Conservation (phyloP, 2,113 vertebrate genomes). For the Lophochroa leadbeateri region DNA sequence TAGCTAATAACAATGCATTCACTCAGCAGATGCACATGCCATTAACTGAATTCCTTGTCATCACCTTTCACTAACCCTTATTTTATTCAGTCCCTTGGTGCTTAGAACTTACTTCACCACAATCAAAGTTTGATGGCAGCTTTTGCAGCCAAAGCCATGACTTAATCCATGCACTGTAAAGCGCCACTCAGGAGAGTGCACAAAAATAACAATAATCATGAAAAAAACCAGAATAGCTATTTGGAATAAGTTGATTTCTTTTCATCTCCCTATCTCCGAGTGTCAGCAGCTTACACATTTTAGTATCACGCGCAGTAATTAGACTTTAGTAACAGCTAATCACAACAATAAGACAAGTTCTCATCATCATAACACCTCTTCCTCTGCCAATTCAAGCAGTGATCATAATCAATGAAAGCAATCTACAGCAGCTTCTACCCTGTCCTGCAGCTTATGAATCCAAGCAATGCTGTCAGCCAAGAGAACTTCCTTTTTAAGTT, state of each 20-base stretch:
- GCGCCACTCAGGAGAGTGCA: not conserved
- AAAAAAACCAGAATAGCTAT: not conserved
- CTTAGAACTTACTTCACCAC: slow-evolving; percentile 2
- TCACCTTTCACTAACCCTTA: not conserved
- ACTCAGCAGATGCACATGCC: not conserved
- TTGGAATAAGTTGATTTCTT: slow-evolving; percentile 23
- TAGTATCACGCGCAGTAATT: slow-evolving; percentile 19
- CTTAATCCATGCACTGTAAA: not conserved
- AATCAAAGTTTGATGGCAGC: not conserved
- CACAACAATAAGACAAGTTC: slow-evolving; percentile 54
- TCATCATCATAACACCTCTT: slow-evolving; percentile 39
- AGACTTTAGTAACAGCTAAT: slow-evolving; percentile 52
- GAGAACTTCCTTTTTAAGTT: not conserved
- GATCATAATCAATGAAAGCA: slow-evolving; percentile 16
- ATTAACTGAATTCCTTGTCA: not conserved
- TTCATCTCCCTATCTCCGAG: slow-evolving; percentile 39
- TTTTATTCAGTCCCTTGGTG: not conserved
- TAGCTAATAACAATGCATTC: not conserved
- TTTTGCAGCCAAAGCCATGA: not conserved
- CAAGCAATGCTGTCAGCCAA: not conserved
- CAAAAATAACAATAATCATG: not conserved
- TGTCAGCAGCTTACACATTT: slow-evolving; percentile 36
- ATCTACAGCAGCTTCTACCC: not conserved
- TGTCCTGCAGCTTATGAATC: not conserved
- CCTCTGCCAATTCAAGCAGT: slow-evolving; percentile 44